A percentile compares a stretch with the other conserved stretches of the same genome.
Evolutionary conservation across 2,888 invertebrate species (phyloP).

Genomic region (Drosophila paramelanica): DNA sequence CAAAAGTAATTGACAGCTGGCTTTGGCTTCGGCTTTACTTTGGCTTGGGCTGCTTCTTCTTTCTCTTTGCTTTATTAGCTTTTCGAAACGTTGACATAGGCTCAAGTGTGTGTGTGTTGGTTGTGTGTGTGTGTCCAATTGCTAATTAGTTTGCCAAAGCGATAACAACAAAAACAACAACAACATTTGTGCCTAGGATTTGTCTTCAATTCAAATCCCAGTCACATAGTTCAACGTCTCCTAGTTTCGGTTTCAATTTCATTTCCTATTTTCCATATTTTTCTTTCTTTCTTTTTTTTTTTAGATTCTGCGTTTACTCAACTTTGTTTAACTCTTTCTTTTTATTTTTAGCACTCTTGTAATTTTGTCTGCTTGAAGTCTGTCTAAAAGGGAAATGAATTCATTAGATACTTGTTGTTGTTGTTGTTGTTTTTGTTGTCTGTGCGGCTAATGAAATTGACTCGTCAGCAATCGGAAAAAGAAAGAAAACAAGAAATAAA

Average conservation of each 20-base stretch:
- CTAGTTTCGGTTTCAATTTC: slow-evolving; percentile 12
- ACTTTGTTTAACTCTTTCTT: slow-evolving; percentile 14
- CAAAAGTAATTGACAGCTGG: slow-evolving; percentile 74
- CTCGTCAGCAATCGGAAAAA: slow-evolving; percentile 15
- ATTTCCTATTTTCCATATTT: slow-evolving; percentile 17
- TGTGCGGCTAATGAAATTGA: slow-evolving; percentile 60
- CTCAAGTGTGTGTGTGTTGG: neutral
- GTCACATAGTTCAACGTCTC: slow-evolving; percentile 21
- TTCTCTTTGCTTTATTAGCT: slow-evolving; percentile 60
- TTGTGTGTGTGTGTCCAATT: slow-evolving; percentile 63
- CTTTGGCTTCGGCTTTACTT: slow-evolving; percentile 23
- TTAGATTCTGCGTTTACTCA: neutral
- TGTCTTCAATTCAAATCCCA: slow-evolving; percentile 23
- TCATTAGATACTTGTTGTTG: slow-evolving; percentile 55
- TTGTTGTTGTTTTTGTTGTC: slow-evolving; percentile 29
- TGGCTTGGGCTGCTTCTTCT: slow-evolving; percentile 17
- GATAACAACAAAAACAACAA: slow-evolving; percentile 14
- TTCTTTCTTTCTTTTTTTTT: neutral
- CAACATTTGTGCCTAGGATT: slow-evolving; percentile 23
- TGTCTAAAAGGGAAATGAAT: slow-evolving; percentile 75
- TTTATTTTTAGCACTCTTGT: slow-evolving; percentile 1
- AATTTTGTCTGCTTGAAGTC: slow-evolving; percentile 24
- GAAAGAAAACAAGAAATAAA: neutral
- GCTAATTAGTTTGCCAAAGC: slow-evolving; percentile 76
- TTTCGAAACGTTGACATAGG: slow-evolving; percentile 62